Evolutionary conservation across 2,888 invertebrate species (phyloP), one percentile per base, ranked within the genome.

Genomic region (Drosophila recens): DNA sequence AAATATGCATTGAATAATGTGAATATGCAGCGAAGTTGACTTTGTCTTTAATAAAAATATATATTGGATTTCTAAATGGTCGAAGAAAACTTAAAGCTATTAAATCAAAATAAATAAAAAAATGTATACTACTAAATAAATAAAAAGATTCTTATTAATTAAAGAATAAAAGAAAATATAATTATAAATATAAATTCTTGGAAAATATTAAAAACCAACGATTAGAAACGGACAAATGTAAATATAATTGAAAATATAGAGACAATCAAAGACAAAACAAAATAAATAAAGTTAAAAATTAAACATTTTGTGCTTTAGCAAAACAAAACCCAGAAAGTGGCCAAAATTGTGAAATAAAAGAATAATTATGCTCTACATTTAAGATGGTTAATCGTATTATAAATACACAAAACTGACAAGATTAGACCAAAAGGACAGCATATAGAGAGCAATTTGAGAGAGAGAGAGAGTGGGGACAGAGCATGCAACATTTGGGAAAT

Each of bases 401-500:
- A 56, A 56, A 33, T 17, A 56, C 33, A 43, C 56, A 17, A 56
- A 11, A 11, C 43, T 33, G 43, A 45, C 30, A 56, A 17, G 10
- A 17, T 17, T 56, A 10, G 20, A 20, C 0, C 10, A 33, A 33
- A 40, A 30, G 54, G 54, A 56, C 45, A 30, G 33, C 33, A 43
- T 45, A 17, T 1, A n/a, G 6, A 20, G 11, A 34, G 33, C 9
- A 54, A n/a, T 13, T 48, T 13, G 27, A 33, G 13, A 27, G 46
- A 23, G n/a, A 6, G 17, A 3, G 42, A 17, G 23, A 20, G 20
- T 20, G 5, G 6, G 27, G 27, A 0, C 17, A 43, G 20, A 27
- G 71, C 49, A 63, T 54, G 73, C 75, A 49, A 68, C 51, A 56
- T 52, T 59, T 56, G 8, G 30, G 33, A 46, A 49, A 20, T 64